Evolutionary conservation across 2,797 vertebrate species (phyloP).

Genomic region (Xenentodon cancila): DNA sequence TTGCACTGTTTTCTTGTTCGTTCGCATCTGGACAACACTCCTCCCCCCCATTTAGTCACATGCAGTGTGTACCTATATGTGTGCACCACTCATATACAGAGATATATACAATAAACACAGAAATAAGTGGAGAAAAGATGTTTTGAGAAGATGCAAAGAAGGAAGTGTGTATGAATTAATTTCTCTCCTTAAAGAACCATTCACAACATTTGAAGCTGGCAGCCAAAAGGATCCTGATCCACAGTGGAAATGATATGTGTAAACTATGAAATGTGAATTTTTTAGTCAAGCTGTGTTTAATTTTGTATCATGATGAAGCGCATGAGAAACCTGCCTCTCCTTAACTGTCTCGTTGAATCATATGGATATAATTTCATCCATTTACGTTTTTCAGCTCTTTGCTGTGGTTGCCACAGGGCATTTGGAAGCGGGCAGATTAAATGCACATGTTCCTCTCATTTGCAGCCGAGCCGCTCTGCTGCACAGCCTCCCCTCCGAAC

Average conservation of each 20-base stretch:
- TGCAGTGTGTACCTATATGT: slow-evolving; percentile 36
- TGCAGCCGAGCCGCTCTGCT: slow-evolving; percentile 77
- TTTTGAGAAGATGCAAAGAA: too few species aligned
- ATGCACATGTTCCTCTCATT: slow-evolving; percentile 85
- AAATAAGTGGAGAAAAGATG: too few species aligned
- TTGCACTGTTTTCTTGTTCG: slow-evolving; percentile 45
- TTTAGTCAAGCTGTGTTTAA: slow-evolving; percentile 88
- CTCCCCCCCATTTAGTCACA: slow-evolving; percentile 24
- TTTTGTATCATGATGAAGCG: slow-evolving; percentile 85
- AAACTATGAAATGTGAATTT: slow-evolving; percentile 87
- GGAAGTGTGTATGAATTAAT: too few species aligned
- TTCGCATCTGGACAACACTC: slow-evolving; percentile 81
- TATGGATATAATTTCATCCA: slow-evolving; percentile 91
- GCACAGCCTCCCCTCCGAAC: slow-evolving; percentile 75
- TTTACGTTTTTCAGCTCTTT: slow-evolving; percentile 88
- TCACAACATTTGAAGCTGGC: slow-evolving; percentile 74
- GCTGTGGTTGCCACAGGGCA: slow-evolving; percentile 86
- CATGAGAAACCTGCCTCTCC: slow-evolving; percentile 87
- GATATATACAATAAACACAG: too few species aligned
- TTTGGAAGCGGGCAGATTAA: slow-evolving; percentile 89
- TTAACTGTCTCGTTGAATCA: slow-evolving; percentile 89
- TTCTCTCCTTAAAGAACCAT: slow-evolving; percentile 67
- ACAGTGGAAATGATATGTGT: slow-evolving; percentile 88
- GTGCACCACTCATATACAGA: too few species aligned
- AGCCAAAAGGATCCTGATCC: slow-evolving; percentile 75